Percentiles rank a stretch among this genome's conserved stretches.
These are phyloP conservation scores for Pocota personata DNA, from an alignment of 2,888 invertebrate genomes.

Conservation along the genomic window DNA sequence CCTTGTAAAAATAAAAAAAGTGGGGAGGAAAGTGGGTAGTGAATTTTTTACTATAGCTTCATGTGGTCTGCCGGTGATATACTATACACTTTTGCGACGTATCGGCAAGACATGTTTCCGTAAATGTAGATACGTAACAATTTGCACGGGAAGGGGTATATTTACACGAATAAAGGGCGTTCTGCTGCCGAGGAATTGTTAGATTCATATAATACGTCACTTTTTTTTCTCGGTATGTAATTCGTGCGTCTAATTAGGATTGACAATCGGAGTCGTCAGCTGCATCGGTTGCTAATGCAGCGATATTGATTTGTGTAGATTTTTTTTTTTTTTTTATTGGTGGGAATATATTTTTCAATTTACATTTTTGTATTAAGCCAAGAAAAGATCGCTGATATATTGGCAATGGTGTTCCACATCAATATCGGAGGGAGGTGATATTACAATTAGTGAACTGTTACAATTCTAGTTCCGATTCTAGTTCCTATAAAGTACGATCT, in stretches of 20 bases:
- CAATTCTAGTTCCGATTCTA: too few relatives aligned
- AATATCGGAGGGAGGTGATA: too few relatives aligned
- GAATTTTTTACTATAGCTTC: not conserved
- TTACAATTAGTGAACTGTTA: too few relatives aligned
- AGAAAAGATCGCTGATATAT: too few relatives aligned
- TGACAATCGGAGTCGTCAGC: not conserved
- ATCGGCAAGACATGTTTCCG: not conserved
- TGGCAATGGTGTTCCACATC: not conserved
- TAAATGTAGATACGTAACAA: constrained; percentile 16
- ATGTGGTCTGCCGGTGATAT: constrained; percentile 9
- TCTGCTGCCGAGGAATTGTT: not conserved
- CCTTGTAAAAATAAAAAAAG: not conserved
- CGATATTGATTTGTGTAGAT: not conserved
- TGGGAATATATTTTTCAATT: not conserved
- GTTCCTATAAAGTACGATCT: too few relatives aligned
- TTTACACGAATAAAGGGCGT: not conserved
- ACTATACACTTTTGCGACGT: not conserved
- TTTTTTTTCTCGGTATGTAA: not conserved
- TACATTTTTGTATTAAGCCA: not conserved
- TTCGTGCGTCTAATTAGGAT: constrained; percentile 5
- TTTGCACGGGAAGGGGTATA: not conserved
- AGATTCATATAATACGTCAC: too few relatives aligned
- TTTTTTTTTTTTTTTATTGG: not conserved
- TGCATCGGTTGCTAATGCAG: not conserved
- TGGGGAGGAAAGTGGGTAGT: not conserved